Conservation (phyloP, 2,113 vertebrate species). For the Myrmophylax atrothorax region DNA sequence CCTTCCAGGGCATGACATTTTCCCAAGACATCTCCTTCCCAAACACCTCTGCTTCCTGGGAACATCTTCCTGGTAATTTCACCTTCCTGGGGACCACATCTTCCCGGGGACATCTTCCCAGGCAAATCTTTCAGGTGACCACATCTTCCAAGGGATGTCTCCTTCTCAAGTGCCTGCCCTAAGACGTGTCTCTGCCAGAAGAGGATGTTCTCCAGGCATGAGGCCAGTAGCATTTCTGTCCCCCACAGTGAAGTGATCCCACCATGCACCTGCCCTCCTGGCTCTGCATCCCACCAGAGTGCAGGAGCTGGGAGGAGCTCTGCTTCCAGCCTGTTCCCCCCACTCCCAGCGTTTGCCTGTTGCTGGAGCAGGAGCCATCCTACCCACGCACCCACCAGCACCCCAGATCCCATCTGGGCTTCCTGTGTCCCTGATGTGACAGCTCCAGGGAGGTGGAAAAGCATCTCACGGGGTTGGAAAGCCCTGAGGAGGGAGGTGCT, state of each 20-base stretch:
- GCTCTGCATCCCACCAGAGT: neutral
- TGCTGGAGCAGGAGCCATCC: neutral
- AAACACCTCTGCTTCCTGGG: neutral
- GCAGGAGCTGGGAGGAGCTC: neutral
- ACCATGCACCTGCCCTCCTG: neutral
- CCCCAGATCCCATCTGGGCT: neutral
- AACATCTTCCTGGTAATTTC: neutral
- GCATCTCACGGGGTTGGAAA: neutral
- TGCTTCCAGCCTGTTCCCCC: neutral
- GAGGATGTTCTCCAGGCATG: neutral
- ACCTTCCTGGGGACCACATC: neutral
- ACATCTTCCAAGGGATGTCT: neutral
- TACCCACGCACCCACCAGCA: neutral
- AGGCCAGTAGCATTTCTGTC: neutral
- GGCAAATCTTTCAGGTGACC: neutral
- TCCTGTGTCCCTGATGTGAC: slow-evolving; percentile 31
- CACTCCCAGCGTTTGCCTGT: neutral
- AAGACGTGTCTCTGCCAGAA: neutral
- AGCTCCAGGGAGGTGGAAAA: slow-evolving; percentile 29
- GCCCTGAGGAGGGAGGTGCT: neutral
- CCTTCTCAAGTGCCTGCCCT: neutral
- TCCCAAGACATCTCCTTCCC: neutral
- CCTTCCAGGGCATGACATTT: neutral
- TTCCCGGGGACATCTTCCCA: neutral
- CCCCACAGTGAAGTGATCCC: neutral